A percentile compares a stretch with the other conserved stretches of the same genome.
Conservation (phyloP, 2,797 vertebrate genomes). For the Tangara arthus region DNA sequence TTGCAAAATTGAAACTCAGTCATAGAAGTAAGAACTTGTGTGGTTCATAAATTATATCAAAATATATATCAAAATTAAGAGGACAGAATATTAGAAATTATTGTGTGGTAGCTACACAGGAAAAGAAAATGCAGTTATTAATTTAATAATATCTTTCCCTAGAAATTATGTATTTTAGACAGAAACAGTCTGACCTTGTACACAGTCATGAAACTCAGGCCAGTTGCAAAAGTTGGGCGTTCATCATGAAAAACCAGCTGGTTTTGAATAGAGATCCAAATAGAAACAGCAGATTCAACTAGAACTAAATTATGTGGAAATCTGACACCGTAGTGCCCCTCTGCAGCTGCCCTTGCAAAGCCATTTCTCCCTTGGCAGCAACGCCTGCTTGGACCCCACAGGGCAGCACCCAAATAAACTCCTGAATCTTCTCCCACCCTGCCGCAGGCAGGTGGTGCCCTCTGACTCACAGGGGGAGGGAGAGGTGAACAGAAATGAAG, state of each 20-base stretch:
- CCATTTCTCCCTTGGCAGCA: background rate
- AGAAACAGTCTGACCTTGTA: background rate
- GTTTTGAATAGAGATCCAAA: background rate
- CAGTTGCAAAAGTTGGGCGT: background rate
- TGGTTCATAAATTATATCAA: background rate
- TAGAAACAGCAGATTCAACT: background rate
- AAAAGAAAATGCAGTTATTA: background rate
- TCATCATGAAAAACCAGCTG: background rate
- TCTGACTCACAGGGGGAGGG: too few species aligned
- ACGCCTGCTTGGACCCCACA: rapidly evolving
- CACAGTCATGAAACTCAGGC: background rate
- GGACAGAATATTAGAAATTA: background rate
- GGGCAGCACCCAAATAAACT: background rate
- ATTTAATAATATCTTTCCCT: background rate
- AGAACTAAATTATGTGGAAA: background rate
- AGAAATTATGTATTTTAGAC: background rate
- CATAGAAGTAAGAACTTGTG: background rate
- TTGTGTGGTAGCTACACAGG: background rate
- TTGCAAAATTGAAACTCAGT: background rate
- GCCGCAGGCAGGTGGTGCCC: too few species aligned
- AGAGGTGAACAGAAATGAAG: background rate
- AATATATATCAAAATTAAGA: background rate
- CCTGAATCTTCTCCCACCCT: rapidly evolving
- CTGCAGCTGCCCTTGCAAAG: background rate
- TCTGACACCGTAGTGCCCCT: background rate